phyloP scores from a whole-genome alignment of 2,888 invertebrate species.

The Dasysyrphus tricinctus region DNA sequence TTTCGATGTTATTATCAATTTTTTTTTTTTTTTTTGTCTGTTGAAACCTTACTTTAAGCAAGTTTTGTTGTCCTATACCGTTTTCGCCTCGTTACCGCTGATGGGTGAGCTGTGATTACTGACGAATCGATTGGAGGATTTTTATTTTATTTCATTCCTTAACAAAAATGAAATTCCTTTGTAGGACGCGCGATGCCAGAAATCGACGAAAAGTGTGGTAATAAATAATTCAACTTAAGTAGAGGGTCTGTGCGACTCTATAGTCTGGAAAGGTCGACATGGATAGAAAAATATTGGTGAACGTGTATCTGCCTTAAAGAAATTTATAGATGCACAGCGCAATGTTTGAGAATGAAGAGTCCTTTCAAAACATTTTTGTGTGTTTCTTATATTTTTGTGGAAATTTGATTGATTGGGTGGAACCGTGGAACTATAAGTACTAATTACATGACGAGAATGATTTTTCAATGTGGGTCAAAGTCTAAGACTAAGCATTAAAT shows the following conservation, averaged over 20 bases:
- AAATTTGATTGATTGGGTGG: conserved; percentile 45
- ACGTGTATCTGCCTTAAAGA: neutral
- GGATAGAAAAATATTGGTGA: conserved; percentile 50
- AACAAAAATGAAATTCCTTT: conserved; percentile 64
- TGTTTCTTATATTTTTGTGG: neutral
- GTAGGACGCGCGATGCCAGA: conserved; percentile 52
- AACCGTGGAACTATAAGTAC: neutral
- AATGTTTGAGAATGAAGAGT: conserved; percentile 39
- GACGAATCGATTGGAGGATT: conserved; percentile 61
- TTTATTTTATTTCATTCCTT: conserved; percentile 2
- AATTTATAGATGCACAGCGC: conserved; percentile 1
- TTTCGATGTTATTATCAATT: conserved; percentile 52
- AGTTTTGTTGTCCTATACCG: conserved; percentile 73
- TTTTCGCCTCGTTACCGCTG: conserved; percentile 74
- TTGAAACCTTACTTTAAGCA: conserved; percentile 35
- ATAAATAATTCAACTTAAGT: conserved; percentile 72
- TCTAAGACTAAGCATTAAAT: neutral
- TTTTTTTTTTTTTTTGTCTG: conserved; percentile 7
- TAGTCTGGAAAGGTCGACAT: conserved; percentile 20
- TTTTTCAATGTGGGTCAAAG: conserved; percentile 38
- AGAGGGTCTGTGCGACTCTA: conserved; percentile 40
- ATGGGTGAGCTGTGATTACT: conserved; percentile 73
- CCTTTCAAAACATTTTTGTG: conserved; percentile 45
- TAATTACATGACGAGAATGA: conserved; percentile 24
- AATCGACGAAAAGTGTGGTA: conserved; percentile 72